These are phyloP conservation scores for Parochlus steinenii DNA, from an alignment of 2,888 invertebrate genomes.

Conservation along the genomic window DNA sequence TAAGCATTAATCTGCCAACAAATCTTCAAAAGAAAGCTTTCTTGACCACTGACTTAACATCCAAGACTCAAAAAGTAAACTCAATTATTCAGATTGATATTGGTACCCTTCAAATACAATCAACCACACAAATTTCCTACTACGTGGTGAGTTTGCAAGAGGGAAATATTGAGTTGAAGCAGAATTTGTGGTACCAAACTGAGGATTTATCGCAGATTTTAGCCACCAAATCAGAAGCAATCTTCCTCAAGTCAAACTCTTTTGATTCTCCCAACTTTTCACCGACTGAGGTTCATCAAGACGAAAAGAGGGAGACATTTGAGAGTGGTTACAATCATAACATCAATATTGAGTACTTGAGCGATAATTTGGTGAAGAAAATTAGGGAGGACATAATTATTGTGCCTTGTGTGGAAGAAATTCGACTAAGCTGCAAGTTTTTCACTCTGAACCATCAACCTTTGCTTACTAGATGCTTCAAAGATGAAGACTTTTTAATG, in stretches of 20 bases:
- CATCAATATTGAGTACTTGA: conserved; percentile 26
- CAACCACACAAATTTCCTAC: conserved; percentile 24
- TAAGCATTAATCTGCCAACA: conserved; percentile 38
- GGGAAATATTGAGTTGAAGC: conserved; percentile 23
- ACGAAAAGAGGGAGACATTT: not conserved
- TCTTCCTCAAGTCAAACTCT: not conserved
- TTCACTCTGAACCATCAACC: conserved; percentile 27
- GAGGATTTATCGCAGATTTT: conserved; percentile 13
- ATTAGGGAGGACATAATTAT: conserved; percentile 24
- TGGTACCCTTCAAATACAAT: conserved; percentile 26
- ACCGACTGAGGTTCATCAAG: conserved; percentile 1
- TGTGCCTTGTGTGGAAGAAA: conserved; percentile 24
- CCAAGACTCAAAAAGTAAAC: conserved; percentile 34
- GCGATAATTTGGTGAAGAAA: conserved; percentile 24
- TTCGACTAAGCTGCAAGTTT: conserved; percentile 26
- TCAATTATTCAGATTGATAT: conserved; percentile 29
- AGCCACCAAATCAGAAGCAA: not conserved
- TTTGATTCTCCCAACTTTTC: conserved; percentile 1
- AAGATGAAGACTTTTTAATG: conserved; percentile 28
- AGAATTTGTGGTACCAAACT: conserved; percentile 24
- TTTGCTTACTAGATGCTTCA: conserved; percentile 21
- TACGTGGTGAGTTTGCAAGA: conserved; percentile 28
- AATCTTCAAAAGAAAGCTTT: conserved; percentile 34
- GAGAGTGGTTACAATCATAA: conserved; percentile 17
- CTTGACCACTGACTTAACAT: conserved; percentile 32